Percentiles rank a stretch among this genome's conserved stretches.
These are phyloP conservation scores for Colius striatus DNA, from an alignment of 2,113 vertebrate species.

Conservation along the genomic window DNA sequence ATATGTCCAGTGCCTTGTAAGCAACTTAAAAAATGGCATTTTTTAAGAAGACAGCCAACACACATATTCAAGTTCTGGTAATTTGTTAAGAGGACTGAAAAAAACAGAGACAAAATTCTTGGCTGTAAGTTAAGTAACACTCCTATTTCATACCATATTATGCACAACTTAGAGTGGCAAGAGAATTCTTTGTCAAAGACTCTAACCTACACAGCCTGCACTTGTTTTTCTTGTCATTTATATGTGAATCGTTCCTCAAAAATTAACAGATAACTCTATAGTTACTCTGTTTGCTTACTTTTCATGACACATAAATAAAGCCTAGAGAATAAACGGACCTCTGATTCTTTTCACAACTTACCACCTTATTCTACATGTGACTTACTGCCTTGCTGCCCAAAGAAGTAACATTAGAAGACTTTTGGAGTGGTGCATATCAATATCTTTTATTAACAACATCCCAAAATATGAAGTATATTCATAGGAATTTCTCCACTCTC, in stretches of 20 bases:
- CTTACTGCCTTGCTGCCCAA: not conserved
- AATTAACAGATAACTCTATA: not conserved
- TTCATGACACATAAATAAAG: not conserved
- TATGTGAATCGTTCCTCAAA: not conserved
- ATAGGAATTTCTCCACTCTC: not conserved
- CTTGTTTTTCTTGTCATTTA: not conserved
- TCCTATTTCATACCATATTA: not conserved
- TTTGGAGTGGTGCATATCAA: not conserved
- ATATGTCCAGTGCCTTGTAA: not conserved
- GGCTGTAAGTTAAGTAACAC: not conserved
- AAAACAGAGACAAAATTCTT: not conserved
- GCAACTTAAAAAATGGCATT: not conserved
- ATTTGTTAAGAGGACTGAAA: not conserved
- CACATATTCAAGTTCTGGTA: not conserved
- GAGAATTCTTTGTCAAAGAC: not conserved
- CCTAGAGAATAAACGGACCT: not conserved
- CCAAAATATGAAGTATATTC: not conserved
- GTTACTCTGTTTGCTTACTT: not conserved
- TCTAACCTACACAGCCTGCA: not conserved
- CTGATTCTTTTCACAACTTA: not conserved
- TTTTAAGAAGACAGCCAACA: not conserved
- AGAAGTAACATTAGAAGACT: not conserved
- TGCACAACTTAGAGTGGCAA: not conserved
- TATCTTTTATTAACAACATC: not conserved
- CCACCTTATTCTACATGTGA: not conserved